Evolutionary conservation across 2,888 invertebrate species (phyloP).

Genomic region (Limulus polyphemus): DNA sequence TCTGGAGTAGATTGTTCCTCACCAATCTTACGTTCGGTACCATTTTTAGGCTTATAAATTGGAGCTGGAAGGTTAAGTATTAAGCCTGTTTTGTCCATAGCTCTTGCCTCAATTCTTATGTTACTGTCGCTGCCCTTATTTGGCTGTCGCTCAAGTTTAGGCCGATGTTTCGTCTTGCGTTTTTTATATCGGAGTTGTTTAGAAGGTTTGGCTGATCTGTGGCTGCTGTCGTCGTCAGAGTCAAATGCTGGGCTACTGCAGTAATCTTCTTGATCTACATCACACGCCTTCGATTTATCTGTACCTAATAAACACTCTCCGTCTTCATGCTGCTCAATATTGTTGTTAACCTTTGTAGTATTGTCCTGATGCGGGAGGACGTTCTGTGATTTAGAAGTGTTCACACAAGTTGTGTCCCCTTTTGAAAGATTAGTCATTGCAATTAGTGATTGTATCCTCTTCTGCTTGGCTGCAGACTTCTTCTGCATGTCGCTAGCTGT

Average conservation of each 20-base stretch:
- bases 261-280: conserved; percentile 41
- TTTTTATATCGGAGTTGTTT: too few relatives aligned
- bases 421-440: conserved; percentile 56
- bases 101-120: too few relatives aligned
- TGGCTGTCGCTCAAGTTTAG: too few relatives aligned
- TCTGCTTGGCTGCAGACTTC: conserved; percentile 88
- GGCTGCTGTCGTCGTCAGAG: conserved; percentile 1
- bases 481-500: conserved; percentile 95
- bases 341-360: conserved; percentile 38
- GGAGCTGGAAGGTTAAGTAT: too few relatives aligned
- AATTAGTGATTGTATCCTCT: conserved; percentile 90
- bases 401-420: conserved; percentile 48
- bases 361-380: conserved; percentile 58
- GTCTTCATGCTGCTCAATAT: conserved; percentile 26
- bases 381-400: conserved; percentile 60
- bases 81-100: too few relatives aligned
- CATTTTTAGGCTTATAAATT: too few relatives aligned
- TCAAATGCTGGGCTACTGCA: conserved; percentile 5
- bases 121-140: too few relatives aligned
- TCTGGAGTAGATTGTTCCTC: too few relatives aligned
- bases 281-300: conserved; percentile 38
- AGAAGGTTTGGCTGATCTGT: too few relatives aligned
- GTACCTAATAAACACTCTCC: conserved; percentile 39
- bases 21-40: too few relatives aligned
- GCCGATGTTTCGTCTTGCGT: too few relatives aligned